Evolutionary conservation across 23 tunicate species (phyloP), one percentile per base, ranked within the genome.

Genomic region (Botrylloides violaceus): DNA sequence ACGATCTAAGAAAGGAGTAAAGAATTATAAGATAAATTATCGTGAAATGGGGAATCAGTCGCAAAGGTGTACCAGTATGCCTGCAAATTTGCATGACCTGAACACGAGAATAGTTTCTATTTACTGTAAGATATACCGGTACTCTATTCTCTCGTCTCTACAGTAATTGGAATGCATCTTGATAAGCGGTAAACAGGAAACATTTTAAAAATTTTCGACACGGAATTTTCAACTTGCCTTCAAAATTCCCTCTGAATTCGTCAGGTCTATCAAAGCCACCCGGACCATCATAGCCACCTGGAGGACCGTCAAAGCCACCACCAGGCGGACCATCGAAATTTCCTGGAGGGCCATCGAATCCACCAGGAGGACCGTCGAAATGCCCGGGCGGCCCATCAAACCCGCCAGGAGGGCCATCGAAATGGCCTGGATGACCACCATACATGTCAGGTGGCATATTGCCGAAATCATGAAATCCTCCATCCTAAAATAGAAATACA

Each of bases 351-450:
- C 74, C 74, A 26, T 68, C 74, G 37, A 37, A 43, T 20, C 56
- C 58, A 20, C 74, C 74, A 15, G 56, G 74, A 1, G 74, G 74
- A 4, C 56, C 74, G 57, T 68, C 74, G 37, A 19, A 43, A 24
- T 26, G 28, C 19, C 74, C 74, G 20, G 56, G 74, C 2, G 74
- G 74, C 29, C 56, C 74, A 28, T 68, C 74, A 68, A 37, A 43
- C 23, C 56, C 30, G 22, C 74, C 74, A 15, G 56, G 74, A 1
- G 71, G 70, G 9, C 70, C 70, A 63, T 63, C 70, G 29, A 63
- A 63, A 9, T 34, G 18, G 7, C 36, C 70, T 29, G 70, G 70
- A 4, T 4, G 70, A 29, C 70, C 70, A 63, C 33, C 36, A 31
- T 25, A 63, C 70, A 4, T 63, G 29, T 63, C 70, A 3, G 34